Conservation (phyloP, 2,888 invertebrate genomes). For the Diarsia mendica region DNA sequence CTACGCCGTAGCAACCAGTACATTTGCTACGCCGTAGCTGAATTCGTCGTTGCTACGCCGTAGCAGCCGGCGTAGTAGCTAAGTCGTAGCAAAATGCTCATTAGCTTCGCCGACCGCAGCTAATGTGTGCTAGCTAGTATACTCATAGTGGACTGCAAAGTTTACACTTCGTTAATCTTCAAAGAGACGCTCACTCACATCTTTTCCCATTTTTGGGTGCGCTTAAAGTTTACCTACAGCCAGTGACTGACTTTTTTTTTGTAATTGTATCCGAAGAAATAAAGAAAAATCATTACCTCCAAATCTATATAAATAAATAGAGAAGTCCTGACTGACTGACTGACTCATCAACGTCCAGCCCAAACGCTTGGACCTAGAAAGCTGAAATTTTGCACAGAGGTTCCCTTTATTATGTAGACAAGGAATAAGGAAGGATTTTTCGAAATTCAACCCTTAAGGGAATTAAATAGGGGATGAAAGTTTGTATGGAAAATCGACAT, state of each 20-base stretch:
- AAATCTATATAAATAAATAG: too few species aligned
- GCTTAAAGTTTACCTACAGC: background rate
- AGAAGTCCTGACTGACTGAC: too few species aligned
- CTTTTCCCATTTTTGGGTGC: background rate
- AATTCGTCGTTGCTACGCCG: conserved; percentile 5
- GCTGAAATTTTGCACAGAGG: too few species aligned
- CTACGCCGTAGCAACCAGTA: background rate
- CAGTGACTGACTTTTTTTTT: background rate
- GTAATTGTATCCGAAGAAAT: background rate
- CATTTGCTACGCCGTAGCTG: background rate
- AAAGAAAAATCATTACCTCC: background rate
- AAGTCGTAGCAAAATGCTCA: background rate
- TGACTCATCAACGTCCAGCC: too few species aligned
- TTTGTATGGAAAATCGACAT: too few species aligned
- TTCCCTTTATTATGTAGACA: too few species aligned
- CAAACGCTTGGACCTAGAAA: too few species aligned
- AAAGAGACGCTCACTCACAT: background rate
- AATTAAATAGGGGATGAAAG: too few species aligned
- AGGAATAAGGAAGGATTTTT: too few species aligned
- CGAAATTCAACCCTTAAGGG: too few species aligned
- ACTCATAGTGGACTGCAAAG: too few species aligned
- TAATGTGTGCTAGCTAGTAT: background rate
- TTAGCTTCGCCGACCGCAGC: background rate
- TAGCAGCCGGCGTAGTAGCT: background rate
- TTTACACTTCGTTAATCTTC: background rate